Evolutionary conservation across 2,113 vertebrate genomes (phyloP), one percentile per base, ranked within the genome.

Genomic region (Lepisosteus osseus): DNA sequence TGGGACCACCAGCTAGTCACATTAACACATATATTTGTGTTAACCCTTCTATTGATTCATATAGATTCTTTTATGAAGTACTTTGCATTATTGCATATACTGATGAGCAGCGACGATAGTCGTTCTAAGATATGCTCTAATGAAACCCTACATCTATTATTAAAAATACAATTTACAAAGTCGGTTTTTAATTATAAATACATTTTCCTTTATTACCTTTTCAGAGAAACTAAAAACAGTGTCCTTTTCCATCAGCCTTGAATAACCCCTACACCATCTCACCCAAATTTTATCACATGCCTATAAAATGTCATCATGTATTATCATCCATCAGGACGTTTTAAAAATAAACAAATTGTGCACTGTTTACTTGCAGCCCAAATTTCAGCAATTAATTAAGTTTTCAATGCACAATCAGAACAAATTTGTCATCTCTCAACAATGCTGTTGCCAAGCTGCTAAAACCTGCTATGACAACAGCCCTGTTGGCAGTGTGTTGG

Each of bases 351-450:
- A 75, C 71, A 78, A 70, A 78, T 70, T 56, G 78, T 59, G 55
- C 75, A 66, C 68, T 62, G 77, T 63, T 45, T 76, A 67, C 59
- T 73, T 54, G 71, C 54, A 69, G 65, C 68, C 70, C 70, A 7
- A 59, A 74, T 78, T 75, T 65, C 42, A 69, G 68, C 56, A 75
- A 77, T 71, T 77, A 76, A 79, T 80, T 72, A 77, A 65, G 67
- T 72, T 68, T 74, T 76, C 59, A 55, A 70, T 68, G 72, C 55
- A 70, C 64, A 76, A 73, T 80, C 78, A 86, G 80, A 81, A 68
- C 76, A 80, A 81, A 88, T 86, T 83, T 82, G 77, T 84, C 89
- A 81, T 73, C 73, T 81, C 80, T 54, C 77, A 83, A 83, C 73
- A 78, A 85, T 57, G 73, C n/a, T 75, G 77, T 82, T 78, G 79